Base-by-base conservation (phyloP, 2,797 vertebrate species). In the Parauchenoglanis punctatus region DNA sequence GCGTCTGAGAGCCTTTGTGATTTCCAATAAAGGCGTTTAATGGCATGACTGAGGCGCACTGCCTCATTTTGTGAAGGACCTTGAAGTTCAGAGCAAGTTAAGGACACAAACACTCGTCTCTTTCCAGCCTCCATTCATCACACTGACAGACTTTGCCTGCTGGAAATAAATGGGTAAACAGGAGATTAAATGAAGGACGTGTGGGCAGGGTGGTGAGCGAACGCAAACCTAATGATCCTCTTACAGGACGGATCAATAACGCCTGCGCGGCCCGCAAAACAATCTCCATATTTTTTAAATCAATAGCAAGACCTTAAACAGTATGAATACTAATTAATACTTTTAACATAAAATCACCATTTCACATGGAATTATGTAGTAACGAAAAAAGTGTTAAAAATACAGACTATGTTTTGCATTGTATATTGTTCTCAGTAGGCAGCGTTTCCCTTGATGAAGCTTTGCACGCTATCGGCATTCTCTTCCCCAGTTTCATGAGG, bases 81-180 rank as follows among this genome's bases (percentile, higher is more conserved):
- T 93, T 92, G 93, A 90, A 92, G 93, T 93, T 94, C 90, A 91
- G 91, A 93, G 92, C 88, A 77, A 93, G 92, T 91, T 89, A 92
- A 92, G 85, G 93, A 92, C 93, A 93, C 94, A 94, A 94, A 94
- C 93, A 94, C 94, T 94, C 92, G 94, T 91, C 93, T 90, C 73
- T 88, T 86, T 92, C 91, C 92, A 93, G 93, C 92, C 92, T 92
- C 90, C 92, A 94, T 95, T 95, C 92, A 93, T 96, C 95, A 96
- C 90, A 91, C 91, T 95, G 95, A 94, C 95, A 95, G 94, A 90
- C 85, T 91, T 92, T 91, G 93, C 92, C 92, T 92, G 91, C 73
- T 94, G 93, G 94, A 95, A 93, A 94, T 93, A 90, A 94, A 94
- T 91, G 92, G 94, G 94, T 94, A 94, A 94, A 95, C 94, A 89